Conservation (phyloP, 2,888 invertebrate genomes). For the Tupiocoris notatus region DNA sequence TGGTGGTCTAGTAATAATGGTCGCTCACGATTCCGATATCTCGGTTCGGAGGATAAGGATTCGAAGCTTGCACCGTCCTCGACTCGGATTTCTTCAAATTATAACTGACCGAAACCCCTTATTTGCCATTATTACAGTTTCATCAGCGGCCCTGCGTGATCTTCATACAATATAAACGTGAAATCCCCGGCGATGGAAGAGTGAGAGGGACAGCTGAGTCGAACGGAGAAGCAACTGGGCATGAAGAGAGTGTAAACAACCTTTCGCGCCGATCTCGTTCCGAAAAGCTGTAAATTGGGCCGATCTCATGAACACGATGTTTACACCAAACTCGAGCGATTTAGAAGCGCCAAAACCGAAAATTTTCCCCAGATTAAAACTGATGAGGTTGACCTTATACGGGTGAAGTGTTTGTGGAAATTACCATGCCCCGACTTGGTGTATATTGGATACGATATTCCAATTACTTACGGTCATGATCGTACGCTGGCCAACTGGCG, state of each 20-base stretch:
- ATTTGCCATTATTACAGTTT: constrained; percentile 29
- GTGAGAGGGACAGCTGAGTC: too few relatives aligned
- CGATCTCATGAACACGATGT: background rate
- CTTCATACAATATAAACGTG: constrained; percentile 16
- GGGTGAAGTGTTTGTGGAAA: constrained; percentile 21
- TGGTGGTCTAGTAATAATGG: background rate
- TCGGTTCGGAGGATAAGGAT: background rate
- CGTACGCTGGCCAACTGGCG: background rate
- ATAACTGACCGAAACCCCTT: constrained; percentile 13
- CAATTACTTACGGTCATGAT: background rate
- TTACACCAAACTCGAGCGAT: background rate
- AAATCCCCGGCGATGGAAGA: background rate
- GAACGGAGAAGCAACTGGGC: constrained; percentile 2
- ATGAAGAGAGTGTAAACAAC: constrained; percentile 22
- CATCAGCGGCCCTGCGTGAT: constrained; percentile 17
- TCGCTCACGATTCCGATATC: constrained; percentile 4
- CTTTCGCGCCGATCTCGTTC: constrained; percentile 6
- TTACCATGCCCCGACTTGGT: too few relatives aligned
- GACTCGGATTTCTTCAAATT: background rate
- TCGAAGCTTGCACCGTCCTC: background rate
- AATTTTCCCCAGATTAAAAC: background rate
- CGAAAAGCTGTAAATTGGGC: constrained; percentile 2
- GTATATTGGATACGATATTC: constrained; percentile 5
- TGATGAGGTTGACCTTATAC: background rate
- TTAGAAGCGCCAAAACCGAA: background rate